phyloP scores from a whole-genome alignment of 2,797 vertebrate genomes.

The Acanthornis magna region DNA sequence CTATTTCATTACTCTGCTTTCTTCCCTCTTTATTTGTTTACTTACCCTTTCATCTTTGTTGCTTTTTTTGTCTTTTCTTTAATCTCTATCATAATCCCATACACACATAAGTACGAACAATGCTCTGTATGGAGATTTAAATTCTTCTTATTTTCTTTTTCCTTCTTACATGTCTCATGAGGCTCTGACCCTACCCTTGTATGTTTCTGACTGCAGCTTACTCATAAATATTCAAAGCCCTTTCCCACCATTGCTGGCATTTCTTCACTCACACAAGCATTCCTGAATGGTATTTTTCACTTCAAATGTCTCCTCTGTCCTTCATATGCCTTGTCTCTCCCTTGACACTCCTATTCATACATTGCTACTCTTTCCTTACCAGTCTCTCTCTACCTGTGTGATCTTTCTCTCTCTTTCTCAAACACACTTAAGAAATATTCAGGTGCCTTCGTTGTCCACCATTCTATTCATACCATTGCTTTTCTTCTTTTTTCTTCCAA shows the following conservation, averaged over 20 bases:
- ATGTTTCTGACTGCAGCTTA: background rate
- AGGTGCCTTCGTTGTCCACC: background rate
- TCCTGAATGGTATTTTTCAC: background rate
- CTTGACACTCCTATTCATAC: background rate
- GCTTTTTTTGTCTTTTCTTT: background rate
- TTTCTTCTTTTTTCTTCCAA: background rate
- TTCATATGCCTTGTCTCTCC: background rate
- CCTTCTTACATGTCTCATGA: background rate
- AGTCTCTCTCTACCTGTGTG: background rate
- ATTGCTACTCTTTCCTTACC: background rate
- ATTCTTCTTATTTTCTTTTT: background rate
- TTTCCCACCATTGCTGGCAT: background rate
- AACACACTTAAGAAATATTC: background rate
- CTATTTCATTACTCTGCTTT: background rate
- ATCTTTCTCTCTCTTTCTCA: background rate
- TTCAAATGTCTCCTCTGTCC: background rate
- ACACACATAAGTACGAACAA: background rate
- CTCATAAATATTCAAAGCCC: conserved; percentile 36
- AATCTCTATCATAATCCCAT: background rate
- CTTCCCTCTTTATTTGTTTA: background rate
- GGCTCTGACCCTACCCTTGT: background rate
- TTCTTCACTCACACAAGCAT: background rate
- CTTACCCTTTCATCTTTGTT: background rate
- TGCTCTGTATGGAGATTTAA: background rate
- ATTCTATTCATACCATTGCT: background rate